phyloP scores from a whole-genome alignment of 1,140 invertebrate species.

The Bombus picipes region DNA sequence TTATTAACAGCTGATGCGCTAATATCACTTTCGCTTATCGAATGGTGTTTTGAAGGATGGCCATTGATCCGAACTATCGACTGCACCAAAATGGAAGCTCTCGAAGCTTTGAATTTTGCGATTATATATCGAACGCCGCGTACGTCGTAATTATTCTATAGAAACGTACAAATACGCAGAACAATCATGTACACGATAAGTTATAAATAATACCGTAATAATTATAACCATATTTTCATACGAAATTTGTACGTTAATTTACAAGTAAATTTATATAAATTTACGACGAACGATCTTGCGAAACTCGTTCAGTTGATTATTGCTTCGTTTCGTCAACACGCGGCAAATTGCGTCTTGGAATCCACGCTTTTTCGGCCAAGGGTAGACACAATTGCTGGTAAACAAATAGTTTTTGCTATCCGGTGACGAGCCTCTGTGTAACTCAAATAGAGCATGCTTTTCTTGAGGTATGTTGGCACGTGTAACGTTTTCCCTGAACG shows the following conservation, averaged over 20 bases:
- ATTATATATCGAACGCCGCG: not conserved
- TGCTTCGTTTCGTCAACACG: not conserved
- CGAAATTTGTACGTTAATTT: too few relatives aligned
- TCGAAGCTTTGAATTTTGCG: not conserved
- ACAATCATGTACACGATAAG: too few relatives aligned
- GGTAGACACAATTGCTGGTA: conserved; percentile 19
- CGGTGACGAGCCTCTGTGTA: not conserved
- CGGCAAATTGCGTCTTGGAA: conserved; percentile 2
- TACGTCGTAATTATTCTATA: too few relatives aligned
- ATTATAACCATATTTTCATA: too few relatives aligned
- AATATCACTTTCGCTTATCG: conserved; percentile 32
- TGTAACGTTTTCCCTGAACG: conserved; percentile 54
- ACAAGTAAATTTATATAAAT: too few relatives aligned
- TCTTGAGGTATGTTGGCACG: conserved; percentile 28
- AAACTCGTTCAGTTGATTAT: not conserved
- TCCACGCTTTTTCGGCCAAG: conserved; percentile 23
- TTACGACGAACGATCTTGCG: not conserved
- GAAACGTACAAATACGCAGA: too few relatives aligned
- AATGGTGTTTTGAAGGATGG: not conserved
- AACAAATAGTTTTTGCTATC: conserved; percentile 23
- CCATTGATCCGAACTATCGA: not conserved
- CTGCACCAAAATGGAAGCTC: not conserved
- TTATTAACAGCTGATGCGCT: not conserved
- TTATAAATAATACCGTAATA: too few relatives aligned
- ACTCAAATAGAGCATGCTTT: not conserved